These are phyloP conservation scores for Callyntrura guangdongensis DNA, from an alignment of 2,888 invertebrate species.

Conservation along the genomic window DNA sequence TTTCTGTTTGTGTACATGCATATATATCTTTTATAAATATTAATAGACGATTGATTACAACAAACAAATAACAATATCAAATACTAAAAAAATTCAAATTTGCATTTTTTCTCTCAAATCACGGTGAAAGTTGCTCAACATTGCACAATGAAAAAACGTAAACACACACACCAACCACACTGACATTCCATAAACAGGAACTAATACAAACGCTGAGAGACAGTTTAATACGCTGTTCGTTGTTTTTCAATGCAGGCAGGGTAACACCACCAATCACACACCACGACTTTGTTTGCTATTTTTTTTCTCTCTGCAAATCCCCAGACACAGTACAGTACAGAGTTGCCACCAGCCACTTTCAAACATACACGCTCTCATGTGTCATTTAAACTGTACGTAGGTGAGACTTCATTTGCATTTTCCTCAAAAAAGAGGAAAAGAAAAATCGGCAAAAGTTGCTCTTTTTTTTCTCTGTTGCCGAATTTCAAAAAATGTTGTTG, in stretches of 20 bases:
- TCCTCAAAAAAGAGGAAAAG: neutral
- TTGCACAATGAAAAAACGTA: slow-evolving; percentile 10
- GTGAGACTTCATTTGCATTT: slow-evolving; percentile 13
- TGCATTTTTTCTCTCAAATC: slow-evolving; percentile 29
- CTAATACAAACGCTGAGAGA: neutral
- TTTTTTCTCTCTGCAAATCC: slow-evolving; percentile 20
- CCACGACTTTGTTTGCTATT: neutral
- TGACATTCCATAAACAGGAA: slow-evolving; percentile 42
- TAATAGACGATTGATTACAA: neutral
- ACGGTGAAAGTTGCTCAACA: slow-evolving; percentile 62
- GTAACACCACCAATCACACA: slow-evolving; percentile 9
- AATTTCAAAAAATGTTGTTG: slow-evolving; percentile 32
- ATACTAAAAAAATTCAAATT: slow-evolving; percentile 13
- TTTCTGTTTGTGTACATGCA: neutral
- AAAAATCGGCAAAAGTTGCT: no score
- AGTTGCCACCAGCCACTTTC: neutral
- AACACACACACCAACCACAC: neutral
- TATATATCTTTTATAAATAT: neutral
- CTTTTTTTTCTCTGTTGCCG: neutral
- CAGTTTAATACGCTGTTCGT: neutral
- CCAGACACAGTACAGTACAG: neutral
- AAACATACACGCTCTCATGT: neutral
- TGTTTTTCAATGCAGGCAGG: neutral
- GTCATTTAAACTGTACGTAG: neutral
- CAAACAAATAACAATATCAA: neutral